A percentile compares a stretch with the other conserved stretches of the same genome.
These are phyloP conservation scores for Malthinus flaveolus DNA, from an alignment of 2,888 invertebrate genomes.

Conservation along the genomic window DNA sequence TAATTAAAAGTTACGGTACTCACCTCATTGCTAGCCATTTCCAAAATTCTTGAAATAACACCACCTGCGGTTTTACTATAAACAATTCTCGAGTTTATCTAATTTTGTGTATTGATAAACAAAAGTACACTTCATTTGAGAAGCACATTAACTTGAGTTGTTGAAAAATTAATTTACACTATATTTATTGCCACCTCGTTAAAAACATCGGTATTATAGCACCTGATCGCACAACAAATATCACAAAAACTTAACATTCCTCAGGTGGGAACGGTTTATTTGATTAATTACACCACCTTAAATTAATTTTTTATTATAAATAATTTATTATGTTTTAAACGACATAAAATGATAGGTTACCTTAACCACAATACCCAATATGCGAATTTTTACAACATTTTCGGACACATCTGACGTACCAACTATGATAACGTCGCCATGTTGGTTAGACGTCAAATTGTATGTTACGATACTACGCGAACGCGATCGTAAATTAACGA, in stretches of 20 bases:
- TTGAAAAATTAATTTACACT: conserved; percentile 19
- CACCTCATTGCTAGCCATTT: conserved; percentile 82
- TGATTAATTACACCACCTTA: background rate
- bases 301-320: background rate
- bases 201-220: conserved; percentile 46
- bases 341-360: conserved; percentile 8
- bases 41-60: conserved; percentile 61
- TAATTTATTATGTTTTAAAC: background rate
- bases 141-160: conserved; percentile 15
- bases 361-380: conserved; percentile 3
- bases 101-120: conserved; percentile 19
- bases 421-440: conserved; percentile 45
- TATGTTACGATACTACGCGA: conserved; percentile 15
- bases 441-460: conserved; percentile 42
- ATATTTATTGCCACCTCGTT: conserved; percentile 27
- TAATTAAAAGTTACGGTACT: conserved; percentile 41
- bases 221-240: conserved; percentile 66
- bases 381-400: conserved; percentile 32
- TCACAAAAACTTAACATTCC: conserved; percentile 67
- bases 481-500: conserved; percentile 13
- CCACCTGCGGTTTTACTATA: conserved; percentile 51
- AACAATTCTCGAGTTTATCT: conserved; percentile 33
- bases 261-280: conserved; percentile 59
- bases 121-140: conserved; percentile 24
- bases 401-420: conserved; percentile 42